Evolutionary conservation across 2,797 vertebrate genomes (phyloP), one percentile per base, ranked within the genome.

Genomic region (Pygocentrus nattereri): DNA sequence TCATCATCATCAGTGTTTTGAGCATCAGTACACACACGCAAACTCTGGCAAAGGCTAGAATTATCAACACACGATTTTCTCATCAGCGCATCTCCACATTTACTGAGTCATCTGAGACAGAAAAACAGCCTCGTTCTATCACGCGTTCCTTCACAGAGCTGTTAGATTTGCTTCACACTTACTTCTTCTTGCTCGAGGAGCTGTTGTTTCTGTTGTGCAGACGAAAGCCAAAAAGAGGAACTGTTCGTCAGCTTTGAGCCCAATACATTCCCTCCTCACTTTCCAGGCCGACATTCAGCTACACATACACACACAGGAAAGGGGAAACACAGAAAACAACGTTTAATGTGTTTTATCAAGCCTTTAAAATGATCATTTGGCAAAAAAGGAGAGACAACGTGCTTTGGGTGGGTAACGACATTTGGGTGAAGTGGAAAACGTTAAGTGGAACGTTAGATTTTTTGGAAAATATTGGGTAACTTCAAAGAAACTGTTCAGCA

Each of bases 151-250:
- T 7, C 31, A 70, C 18, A n/a, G 56, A 52, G 41, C 65, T 74
- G 80, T 54, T 41, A 70, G 15, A 64, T 76, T 71, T 0, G 5
- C 58, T 82, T 77, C 59, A 78, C 68, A 78, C 81, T 65, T 82
- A 76, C 67, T 77, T 70, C 34, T 31, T 65, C 68, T 78, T 69
- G 44, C 75, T 15, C 7, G 64, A 8, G 34, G 69, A 78, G 47
- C 75, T 78, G 80, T 38, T 47, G 59, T 76, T 49, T 59, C 74
- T 72, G 27, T 27, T 62, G 30, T 4, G 27, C 61, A 62, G 61
- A 30, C 19, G 25, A 62, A 31, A 61, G 13, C 13, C 13, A 4
- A 31, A 31, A 62, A 62, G 61, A 62, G 61, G 61, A 62, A 62
- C 27, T 11, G 27, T 16, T 62, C 27, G 16, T 62, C 61, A 62